Evolutionary conservation across 2,888 invertebrate species (phyloP), one percentile per base, ranked within the genome.

Genomic region (Drosophila ustulata): DNA sequence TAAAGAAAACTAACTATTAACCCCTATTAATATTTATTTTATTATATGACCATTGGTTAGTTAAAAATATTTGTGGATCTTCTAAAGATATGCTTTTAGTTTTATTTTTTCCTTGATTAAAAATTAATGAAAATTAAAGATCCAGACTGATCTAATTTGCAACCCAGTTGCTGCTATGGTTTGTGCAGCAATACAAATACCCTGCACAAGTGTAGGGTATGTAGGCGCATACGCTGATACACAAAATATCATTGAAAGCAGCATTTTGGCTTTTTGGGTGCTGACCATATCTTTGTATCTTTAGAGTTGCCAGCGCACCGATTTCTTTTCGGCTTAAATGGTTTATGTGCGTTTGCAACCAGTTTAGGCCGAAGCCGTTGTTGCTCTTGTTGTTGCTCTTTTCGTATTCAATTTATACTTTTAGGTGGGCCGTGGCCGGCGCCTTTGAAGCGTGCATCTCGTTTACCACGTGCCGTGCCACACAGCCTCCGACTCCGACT

Each of bases 261-360:
- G 41, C 52, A 50, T 62, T 62, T 73, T 66, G 55, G 58, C 41
- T 47, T 41, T 71, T 66, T 57, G 39, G 64, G 51, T 67, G 79
- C 71, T 72, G 53, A 61, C 61, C 68, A 59, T 64, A 49, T 73
- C 75, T 74, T 56, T 43, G 41, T 70, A 73, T 82, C 82, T 69
- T 80, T 75, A 73, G 74, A 83, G 80, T 78, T 83, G 76, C 79
- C 85, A 74, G 85, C 76, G 76, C 71, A 67, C 53, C 86, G 83
- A 88, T 83, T 83, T 83, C 85, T 89, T 87, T 85, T 85, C 78
- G 85, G 85, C 85, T 85, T 89, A 89, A 85, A 85, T 85, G 85
- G 89, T 84, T 89, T 89, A 84, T 85, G 84, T 86, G 82, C 84
- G 85, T 89, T 80, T 84, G 88, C 88, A 87, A 87, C 88, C 88